Evolutionary conservation across 2,888 invertebrate genomes (phyloP).

Genomic region (Lydus trimaculatus): DNA sequence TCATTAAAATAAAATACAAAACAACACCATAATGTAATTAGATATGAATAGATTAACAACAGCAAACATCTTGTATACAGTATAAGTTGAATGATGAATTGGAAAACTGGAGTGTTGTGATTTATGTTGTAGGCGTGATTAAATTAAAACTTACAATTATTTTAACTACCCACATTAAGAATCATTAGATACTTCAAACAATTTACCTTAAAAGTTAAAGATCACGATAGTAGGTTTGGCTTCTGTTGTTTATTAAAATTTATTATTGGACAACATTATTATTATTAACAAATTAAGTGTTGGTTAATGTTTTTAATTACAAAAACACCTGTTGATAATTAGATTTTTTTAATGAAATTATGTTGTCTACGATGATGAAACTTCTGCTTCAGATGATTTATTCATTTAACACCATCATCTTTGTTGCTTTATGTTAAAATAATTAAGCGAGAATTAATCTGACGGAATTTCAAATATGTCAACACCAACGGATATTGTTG

Average conservation of each 20-base stretch:
- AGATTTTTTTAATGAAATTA: neutral
- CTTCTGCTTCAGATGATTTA: neutral
- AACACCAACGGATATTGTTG: neutral
- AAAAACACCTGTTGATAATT: slow-evolving; percentile 1
- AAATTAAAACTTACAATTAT: slow-evolving; percentile 5
- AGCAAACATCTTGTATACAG: slow-evolving; percentile 4
- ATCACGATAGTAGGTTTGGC: neutral
- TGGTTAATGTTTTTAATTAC: neutral
- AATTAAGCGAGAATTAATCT: neutral
- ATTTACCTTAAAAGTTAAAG: neutral
- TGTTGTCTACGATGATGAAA: neutral
- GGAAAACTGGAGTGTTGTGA: slow-evolving; percentile 3
- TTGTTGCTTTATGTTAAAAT: neutral
- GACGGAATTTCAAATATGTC: neutral
- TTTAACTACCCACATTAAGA: neutral
- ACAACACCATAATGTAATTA: neutral
- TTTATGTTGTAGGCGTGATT: slow-evolving; percentile 12
- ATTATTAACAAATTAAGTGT: neutral
- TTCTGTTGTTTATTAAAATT: neutral
- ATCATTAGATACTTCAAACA: neutral
- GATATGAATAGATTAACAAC: neutral
- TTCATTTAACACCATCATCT: neutral
- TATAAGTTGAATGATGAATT: neutral
- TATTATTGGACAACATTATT: neutral
- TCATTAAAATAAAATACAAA: neutral